Percentiles rank a stretch among this genome's conserved stretches.
These are phyloP conservation scores for Latrodectus hesperus DNA, from an alignment of 2,888 invertebrate genomes.

Conservation along the genomic window DNA sequence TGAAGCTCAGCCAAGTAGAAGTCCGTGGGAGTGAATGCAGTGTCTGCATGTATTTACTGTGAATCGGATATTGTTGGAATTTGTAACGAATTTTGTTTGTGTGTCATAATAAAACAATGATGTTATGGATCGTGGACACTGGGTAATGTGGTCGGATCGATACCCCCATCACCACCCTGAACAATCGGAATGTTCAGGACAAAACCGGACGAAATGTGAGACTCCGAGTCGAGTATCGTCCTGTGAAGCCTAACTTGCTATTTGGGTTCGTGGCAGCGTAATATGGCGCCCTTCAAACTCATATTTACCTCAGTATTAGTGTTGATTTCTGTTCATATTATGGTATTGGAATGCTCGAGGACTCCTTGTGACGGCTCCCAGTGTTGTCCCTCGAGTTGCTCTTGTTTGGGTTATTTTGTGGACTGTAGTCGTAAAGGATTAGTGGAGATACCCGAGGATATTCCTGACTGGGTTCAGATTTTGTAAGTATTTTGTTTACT, in stretches of 20 bases:
- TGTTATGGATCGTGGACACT: conserved; percentile 60
- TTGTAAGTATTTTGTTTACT: conserved; percentile 79
- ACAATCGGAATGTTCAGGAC: conserved; percentile 26
- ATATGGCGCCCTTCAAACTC: conserved; percentile 65
- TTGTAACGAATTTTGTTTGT: conserved; percentile 4
- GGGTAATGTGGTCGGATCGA: conserved; percentile 15
- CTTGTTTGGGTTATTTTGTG: conserved; percentile 83
- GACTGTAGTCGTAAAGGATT: conserved; percentile 85
- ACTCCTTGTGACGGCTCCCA: conserved; percentile 27
- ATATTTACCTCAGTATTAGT: conserved; percentile 64
- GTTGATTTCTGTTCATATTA: conserved; percentile 58
- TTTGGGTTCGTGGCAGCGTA: conserved; percentile 64
- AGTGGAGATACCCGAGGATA: conserved; percentile 81
- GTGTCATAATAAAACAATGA: background rate
- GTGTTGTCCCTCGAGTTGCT: conserved; percentile 76
- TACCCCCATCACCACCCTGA: background rate
- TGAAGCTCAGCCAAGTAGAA: conserved; percentile 3
- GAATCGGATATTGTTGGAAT: conserved; percentile 14
- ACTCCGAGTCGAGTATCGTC: conserved; percentile 23
- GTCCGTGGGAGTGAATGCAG: conserved; percentile 50
- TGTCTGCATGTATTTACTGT: background rate
- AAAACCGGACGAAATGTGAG: background rate
- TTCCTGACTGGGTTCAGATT: conserved; percentile 85
- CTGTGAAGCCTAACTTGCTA: conserved; percentile 53
- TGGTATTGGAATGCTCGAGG: conserved; percentile 42